Evolutionary conservation across 2,113 vertebrate genomes (phyloP).

Genomic region (Nannospalax galili): DNA sequence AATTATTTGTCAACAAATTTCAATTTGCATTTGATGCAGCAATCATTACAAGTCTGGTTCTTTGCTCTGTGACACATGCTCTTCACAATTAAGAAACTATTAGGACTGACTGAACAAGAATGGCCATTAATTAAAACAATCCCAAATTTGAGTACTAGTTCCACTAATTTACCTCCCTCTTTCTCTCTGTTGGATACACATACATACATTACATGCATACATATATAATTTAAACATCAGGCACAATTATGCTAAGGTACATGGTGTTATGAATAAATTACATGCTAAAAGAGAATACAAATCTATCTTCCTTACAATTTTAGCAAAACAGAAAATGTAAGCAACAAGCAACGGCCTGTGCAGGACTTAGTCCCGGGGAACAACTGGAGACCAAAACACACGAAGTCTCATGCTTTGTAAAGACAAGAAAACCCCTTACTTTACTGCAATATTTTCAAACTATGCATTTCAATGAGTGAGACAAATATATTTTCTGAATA

Average conservation of each 20-base stretch:
- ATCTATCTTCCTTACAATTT: slow-evolving; percentile 58
- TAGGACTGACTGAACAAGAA: neutral
- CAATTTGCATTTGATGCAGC: slow-evolving; percentile 4
- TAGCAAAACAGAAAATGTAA: slow-evolving; percentile 30
- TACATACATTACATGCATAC: neutral
- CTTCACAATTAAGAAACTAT: slow-evolving; percentile 29
- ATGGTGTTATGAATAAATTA: slow-evolving; percentile 27
- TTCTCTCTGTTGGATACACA: neutral
- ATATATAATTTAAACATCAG: slow-evolving; percentile 35
- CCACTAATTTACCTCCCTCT: neutral
- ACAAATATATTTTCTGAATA: slow-evolving; percentile 48
- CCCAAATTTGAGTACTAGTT: slow-evolving; percentile 10
- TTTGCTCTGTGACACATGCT: slow-evolving; percentile 8
- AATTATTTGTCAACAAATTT: slow-evolving; percentile 55
- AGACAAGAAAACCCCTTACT: slow-evolving; percentile 12
- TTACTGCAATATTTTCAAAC: slow-evolving; percentile 51
- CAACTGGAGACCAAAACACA: slow-evolving; percentile 14
- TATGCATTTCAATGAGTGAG: slow-evolving; percentile 3
- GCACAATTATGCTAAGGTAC: neutral
- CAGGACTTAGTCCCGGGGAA: neutral
- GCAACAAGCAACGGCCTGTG: neutral
- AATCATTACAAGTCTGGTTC: slow-evolving; percentile 49
- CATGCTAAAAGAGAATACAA: neutral
- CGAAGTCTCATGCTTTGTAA: neutral
- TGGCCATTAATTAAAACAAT: slow-evolving; percentile 14